Percentiles rank a stretch among this genome's conserved stretches.
These are phyloP conservation scores for Nycticebus coucang DNA, from an alignment of 2,113 vertebrate species.

Conservation along the genomic window DNA sequence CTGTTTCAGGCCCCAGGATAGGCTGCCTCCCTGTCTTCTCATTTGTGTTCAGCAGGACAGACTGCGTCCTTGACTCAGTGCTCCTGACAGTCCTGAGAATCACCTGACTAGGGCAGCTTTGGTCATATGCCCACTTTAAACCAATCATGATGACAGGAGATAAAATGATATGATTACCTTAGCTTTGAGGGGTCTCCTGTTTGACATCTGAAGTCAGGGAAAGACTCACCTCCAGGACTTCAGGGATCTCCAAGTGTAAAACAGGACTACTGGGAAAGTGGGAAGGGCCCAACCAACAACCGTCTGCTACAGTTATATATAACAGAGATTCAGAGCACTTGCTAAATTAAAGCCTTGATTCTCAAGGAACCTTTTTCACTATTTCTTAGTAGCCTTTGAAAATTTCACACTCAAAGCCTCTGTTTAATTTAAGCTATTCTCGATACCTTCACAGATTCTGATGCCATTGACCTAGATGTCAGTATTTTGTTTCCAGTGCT, in stretches of 20 bases:
- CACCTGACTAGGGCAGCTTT: neutral
- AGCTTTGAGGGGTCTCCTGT: neutral
- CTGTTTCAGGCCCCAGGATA: neutral
- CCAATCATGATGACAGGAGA: neutral
- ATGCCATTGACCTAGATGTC: neutral
- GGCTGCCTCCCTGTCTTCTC: neutral
- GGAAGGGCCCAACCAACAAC: neutral
- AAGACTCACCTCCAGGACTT: neutral
- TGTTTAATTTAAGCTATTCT: neutral
- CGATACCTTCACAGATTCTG: neutral
- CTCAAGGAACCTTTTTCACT: neutral
- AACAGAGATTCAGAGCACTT: neutral
- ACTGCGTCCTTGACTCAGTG: neutral
- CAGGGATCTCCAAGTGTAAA: neutral
- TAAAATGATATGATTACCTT: neutral
- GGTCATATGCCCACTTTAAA: neutral
- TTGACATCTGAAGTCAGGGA: neutral
- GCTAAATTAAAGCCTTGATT: neutral
- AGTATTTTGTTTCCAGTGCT: neutral
- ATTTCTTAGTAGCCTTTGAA: neutral
- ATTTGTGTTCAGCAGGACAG: neutral
- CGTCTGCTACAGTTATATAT: neutral
- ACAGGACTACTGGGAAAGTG: neutral
- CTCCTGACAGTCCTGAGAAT: neutral
- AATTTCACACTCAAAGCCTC: neutral